Evolutionary conservation across 1,140 invertebrate genomes (phyloP).

Genomic region (Atta cephalotes): DNA sequence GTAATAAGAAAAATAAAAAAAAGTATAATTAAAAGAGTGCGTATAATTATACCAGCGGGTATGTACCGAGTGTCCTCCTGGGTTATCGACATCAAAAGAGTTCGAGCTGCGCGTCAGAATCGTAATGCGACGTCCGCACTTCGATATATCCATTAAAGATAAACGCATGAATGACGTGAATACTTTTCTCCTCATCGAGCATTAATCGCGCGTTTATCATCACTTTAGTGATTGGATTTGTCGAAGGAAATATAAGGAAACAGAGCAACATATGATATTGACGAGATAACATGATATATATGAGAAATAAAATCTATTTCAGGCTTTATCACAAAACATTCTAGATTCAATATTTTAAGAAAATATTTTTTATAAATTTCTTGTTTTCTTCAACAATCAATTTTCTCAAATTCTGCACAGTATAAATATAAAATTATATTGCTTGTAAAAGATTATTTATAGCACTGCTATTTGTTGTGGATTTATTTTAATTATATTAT

Average conservation of each 20-base stretch:
- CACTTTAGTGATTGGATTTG: slow-evolving; percentile 29
- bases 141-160: slow-evolving; percentile 53
- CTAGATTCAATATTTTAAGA: neutral
- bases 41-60: neutral
- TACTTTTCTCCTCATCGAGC: neutral
- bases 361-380: slow-evolving; percentile 3
- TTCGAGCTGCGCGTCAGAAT: slow-evolving; percentile 30
- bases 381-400: neutral
- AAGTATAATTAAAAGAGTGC: neutral
- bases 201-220: slow-evolving; percentile 17
- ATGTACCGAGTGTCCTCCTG: slow-evolving; percentile 21
- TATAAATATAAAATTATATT: slow-evolving; percentile 23
- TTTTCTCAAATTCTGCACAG: slow-evolving; percentile 14
- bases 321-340: neutral
- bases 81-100: slow-evolving; percentile 44
- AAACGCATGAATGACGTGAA: slow-evolving; percentile 41
- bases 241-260: slow-evolving; percentile 19
- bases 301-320: slow-evolving; percentile 11
- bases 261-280: neutral
- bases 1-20: too few species aligned
- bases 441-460: neutral
- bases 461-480: neutral
- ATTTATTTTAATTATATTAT: neutral
- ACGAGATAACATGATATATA: neutral
- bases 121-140: neutral